Conservation (phyloP, 2,888 invertebrate genomes). For the Synanthedon myopaeformis region DNA sequence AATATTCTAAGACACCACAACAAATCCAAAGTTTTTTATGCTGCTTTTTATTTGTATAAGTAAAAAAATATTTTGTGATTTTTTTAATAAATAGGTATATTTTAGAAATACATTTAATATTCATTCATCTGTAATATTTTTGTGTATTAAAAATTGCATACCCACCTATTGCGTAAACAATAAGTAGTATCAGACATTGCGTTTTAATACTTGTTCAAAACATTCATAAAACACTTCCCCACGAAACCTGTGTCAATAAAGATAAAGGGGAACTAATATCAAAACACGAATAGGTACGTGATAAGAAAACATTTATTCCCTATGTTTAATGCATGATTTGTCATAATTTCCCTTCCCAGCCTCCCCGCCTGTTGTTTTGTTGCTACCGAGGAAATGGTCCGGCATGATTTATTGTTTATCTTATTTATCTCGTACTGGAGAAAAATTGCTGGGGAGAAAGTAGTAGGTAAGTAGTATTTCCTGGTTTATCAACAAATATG, state of each 20-base stretch:
- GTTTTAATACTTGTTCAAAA: conserved; percentile 18
- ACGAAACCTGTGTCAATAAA: conserved; percentile 68
- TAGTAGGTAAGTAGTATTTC: conserved; percentile 33
- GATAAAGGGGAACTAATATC: conserved; percentile 70
- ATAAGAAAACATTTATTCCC: conserved; percentile 72
- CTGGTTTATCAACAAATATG: conserved; percentile 54
- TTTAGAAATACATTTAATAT: too few species aligned
- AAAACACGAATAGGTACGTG: conserved; percentile 70
- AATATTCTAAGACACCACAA: too few species aligned
- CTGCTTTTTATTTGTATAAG: too few species aligned
- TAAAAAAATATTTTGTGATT: too few species aligned
- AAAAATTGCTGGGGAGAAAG: conserved; percentile 50
- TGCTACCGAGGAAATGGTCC: conserved; percentile 57
- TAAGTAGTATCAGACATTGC: conserved; percentile 22
- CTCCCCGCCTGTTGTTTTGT: conserved; percentile 63
- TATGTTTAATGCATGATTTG: conserved; percentile 71
- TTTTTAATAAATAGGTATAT: too few species aligned
- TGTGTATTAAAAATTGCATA: too few species aligned
- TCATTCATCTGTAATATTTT: too few species aligned
- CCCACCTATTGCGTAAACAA: neutral
- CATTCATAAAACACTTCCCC: conserved; percentile 52
- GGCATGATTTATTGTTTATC: conserved; percentile 61
- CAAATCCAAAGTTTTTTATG: too few species aligned
- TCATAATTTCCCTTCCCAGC: conserved; percentile 60
- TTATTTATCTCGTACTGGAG: conserved; percentile 58